Base-by-base conservation (phyloP, 2,888 invertebrate genomes). In the Pegoplata infirma region DNA sequence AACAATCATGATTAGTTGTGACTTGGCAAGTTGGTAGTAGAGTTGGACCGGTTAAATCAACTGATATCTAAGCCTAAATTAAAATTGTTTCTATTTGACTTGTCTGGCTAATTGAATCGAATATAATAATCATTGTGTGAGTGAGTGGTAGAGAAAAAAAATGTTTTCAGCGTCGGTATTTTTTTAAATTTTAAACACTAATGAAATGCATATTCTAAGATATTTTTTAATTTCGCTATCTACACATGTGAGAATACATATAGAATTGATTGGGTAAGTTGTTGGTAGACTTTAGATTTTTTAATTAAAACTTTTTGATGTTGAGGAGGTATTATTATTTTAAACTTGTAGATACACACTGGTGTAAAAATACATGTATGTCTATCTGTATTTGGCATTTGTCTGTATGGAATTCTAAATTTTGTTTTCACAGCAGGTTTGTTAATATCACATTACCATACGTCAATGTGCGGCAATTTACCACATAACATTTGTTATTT, bases 401-500 rank as follows among this genome's bases (percentile, higher is more conserved):
- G 36, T 21, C n/a, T 21, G 7, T 21, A 14, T 17, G 49, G n/a
- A n/a, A n/a, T n/a, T 49, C 10, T 66, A 25, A 14, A 56, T 23
- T 66, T 25, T 51, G 12, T 56, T 56, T 64, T 51, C 66, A 10
- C 40, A 67, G 53, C 74, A 64, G 59, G 78, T 78, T 69, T 66
- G 36, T 55, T 28, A 23, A 55, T 28, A 55, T 46, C 46, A 32
- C 63, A 67, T 63, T 68, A 58, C 44, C 66, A 72, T 72, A 68
- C 51, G 61, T 46, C 68, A 28, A 59, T 58, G 25, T 28, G 17
- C 40, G 5, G 40, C 55, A 36, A 59, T 59, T 63, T 64, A 25
- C 61, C 77, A 44, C 56, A 58, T 73, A 63, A 73, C 17, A 67
- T 58, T 40, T n/a, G 36, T 68, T 63, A 68, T 59, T 69, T 64